A percentile compares a stretch with the other conserved stretches of the same genome.
Conservation (phyloP, 2,113 vertebrate species). For the Microcebus lehilahytsara region DNA sequence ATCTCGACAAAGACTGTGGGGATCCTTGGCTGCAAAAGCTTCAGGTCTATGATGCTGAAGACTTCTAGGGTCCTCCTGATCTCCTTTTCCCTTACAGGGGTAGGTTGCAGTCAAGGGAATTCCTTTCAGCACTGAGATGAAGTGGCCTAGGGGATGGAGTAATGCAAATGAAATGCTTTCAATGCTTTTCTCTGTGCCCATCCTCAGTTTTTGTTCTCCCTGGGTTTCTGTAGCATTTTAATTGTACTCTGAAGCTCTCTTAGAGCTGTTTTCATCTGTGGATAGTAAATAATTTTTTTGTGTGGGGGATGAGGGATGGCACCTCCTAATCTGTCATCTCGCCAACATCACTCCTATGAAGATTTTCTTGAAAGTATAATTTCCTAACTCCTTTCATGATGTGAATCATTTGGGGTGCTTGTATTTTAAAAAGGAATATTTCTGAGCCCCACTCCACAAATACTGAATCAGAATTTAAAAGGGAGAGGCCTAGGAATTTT, state of each 20-base stretch:
- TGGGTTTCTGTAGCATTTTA: background rate
- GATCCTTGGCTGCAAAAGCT: background rate
- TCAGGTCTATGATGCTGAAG: background rate
- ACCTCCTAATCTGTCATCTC: background rate
- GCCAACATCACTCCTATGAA: background rate
- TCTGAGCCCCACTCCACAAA: background rate
- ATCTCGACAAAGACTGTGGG: background rate
- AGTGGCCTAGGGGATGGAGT: background rate
- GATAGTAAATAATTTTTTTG: background rate
- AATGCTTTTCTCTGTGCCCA: background rate
- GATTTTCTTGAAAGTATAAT: background rate
- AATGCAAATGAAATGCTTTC: background rate
- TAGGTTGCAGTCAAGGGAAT: background rate
- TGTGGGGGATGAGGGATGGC: background rate
- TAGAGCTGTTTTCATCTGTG: background rate
- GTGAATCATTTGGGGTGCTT: background rate
- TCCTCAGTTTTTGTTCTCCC: background rate
- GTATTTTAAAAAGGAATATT: slow-evolving; percentile 24
- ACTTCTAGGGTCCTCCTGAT: background rate
- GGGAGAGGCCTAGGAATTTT: background rate
- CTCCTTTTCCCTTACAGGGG: background rate
- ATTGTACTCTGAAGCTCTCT: background rate
- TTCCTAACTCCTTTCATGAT: slow-evolving; percentile 5
- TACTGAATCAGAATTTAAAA: background rate
- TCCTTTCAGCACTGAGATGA: background rate